Evolutionary conservation across 2,797 vertebrate species (phyloP).

Genomic region (Xyrichtys novacula): DNA sequence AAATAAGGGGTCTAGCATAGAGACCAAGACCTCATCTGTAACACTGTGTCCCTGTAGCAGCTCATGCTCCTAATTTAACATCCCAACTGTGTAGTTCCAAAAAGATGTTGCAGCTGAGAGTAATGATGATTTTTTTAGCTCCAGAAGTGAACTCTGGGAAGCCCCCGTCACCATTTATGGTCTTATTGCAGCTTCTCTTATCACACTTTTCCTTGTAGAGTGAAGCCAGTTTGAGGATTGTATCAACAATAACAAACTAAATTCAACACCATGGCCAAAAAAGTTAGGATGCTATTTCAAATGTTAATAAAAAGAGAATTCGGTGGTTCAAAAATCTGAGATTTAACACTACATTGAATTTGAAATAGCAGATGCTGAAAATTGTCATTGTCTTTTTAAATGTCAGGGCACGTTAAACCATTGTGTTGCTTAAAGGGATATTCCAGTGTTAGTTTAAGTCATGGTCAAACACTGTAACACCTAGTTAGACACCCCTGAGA

Average conservation of each 20-base stretch:
- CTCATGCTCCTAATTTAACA: neutral
- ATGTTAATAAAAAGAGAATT: too few species aligned
- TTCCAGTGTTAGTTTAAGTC: too few species aligned
- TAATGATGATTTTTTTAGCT: constrained; percentile 2
- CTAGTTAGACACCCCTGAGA: too few species aligned
- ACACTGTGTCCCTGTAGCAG: neutral
- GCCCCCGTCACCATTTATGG: neutral
- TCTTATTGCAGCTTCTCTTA: neutral
- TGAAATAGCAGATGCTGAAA: too few species aligned
- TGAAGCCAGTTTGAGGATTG: neutral
- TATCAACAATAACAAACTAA: neutral
- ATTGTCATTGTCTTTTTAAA: too few species aligned
- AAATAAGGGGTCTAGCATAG: neutral
- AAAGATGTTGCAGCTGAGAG: neutral
- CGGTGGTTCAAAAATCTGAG: too few species aligned
- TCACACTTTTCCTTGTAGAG: neutral
- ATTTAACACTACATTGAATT: too few species aligned
- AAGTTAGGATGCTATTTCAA: too few species aligned
- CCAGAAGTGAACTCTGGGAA: neutral
- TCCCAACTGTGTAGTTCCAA: neutral
- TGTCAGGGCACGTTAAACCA: too few species aligned
- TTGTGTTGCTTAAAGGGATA: too few species aligned
- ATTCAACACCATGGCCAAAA: neutral
- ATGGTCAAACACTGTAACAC: too few species aligned
- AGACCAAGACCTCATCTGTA: neutral